Base-by-base conservation (phyloP, 2,113 vertebrate genomes). In the Brachypodius melanocephalos region DNA sequence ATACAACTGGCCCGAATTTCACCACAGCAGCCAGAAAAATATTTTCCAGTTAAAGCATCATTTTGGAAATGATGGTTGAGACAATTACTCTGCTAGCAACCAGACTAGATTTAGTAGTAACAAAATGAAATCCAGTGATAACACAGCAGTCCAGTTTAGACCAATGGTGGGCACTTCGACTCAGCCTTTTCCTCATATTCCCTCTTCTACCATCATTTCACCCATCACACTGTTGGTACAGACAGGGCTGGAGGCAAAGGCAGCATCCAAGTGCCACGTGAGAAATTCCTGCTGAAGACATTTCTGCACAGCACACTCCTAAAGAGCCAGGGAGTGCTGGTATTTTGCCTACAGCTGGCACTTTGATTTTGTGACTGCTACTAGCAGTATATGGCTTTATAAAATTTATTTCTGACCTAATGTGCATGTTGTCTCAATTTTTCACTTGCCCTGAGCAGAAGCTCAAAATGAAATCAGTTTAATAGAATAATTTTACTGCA, bases 381-480 rank as follows among this genome's bases (percentile, higher is more conserved):
- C n/a, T 43, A 71, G 75, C 43, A 84, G 17, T 68, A 71, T 62
- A 83, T 14, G 31, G 59, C 51, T 85, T 76, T 77, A 90, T 58
- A 89, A 85, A 94, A 85, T 75, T 76, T 52, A 89, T 68, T 92
- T 86, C 65, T 89, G 94, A 94, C 84, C 81, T 93, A 68, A 85
- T 68, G 58, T 62, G 34, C 81, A 82, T 25, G 58, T 73, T 73
- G 58, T 38, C 61, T 85, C 54, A 9, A 43, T 91, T 77, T 91
- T 68, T 34, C 79, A 73, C 71, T 89, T 54, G 58, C 55, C 85
- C 81, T 80, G 66, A 91, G 81, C 24, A 19, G 80, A 57, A 95
- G 59, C 58, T 87, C 75, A 29, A 65, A 92, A 61, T 62, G 49
- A 78, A 76, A 91, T 75, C 69, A 32, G 66, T 87, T 94, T 85